Evolutionary conservation across 2,888 invertebrate genomes (phyloP).

Genomic region (Julus scandinavius): DNA sequence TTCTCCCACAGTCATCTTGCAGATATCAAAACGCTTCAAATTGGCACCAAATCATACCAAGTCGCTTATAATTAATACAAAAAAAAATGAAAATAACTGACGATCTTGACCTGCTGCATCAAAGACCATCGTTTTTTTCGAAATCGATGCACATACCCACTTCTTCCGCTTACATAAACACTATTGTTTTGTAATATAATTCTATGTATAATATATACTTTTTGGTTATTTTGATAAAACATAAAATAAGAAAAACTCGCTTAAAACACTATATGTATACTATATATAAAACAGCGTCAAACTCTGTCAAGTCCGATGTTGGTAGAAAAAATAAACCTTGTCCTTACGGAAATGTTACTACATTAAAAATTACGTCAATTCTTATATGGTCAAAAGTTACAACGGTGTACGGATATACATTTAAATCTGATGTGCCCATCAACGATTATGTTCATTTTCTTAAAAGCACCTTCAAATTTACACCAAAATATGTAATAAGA

Average conservation of each 20-base stretch:
- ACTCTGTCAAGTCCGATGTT: not conserved
- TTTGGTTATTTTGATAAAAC: constrained; percentile 1
- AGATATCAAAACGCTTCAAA: not conserved
- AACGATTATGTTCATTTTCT: no score
- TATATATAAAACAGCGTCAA: not conserved
- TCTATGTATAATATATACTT: not conserved
- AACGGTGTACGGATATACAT: no score
- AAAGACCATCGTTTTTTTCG: not conserved
- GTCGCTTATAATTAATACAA: not conserved
- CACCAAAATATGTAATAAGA: no score
- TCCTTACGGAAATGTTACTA: not conserved
- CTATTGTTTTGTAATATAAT: not conserved
- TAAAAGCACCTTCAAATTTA: no score
- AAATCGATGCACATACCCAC: not conserved
- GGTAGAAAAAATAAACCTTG: not conserved
- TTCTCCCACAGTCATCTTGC: not conserved
- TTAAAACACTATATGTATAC: not conserved
- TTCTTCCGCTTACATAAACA: not conserved
- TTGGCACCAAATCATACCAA: constrained; percentile 1
- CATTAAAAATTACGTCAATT: no score
- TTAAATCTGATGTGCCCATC: no score
- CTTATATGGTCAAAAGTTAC: no score
- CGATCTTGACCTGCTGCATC: constrained; percentile 28
- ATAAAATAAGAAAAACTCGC: not conserved
- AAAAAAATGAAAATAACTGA: constrained; percentile 19